Evolutionary conservation across 2,797 vertebrate species (phyloP).

Genomic region (Odontamblyopus rebecca): DNA sequence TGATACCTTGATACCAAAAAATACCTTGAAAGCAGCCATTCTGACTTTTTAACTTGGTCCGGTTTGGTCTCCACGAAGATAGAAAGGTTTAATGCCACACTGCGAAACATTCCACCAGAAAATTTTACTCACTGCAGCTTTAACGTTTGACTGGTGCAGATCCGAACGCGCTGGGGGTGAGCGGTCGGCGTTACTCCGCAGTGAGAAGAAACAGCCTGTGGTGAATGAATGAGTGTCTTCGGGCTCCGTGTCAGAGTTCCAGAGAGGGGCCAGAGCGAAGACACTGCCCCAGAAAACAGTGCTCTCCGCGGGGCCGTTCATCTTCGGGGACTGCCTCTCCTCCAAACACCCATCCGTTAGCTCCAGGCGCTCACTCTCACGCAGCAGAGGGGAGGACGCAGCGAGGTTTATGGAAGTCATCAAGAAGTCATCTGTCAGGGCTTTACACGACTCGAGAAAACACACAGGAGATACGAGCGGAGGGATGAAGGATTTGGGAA

Average conservation of each 20-base stretch:
- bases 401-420: slow-evolving; percentile 8
- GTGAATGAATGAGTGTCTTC: not conserved
- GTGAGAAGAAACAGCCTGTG: slow-evolving; percentile 2
- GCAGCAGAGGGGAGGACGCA: not conserved
- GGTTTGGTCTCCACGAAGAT: no score
- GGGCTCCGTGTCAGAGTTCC: not conserved
- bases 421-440: slow-evolving; percentile 4
- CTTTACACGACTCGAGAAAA: not conserved
- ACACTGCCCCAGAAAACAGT: not conserved
- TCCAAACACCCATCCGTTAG: not conserved
- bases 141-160: not conserved
- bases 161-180: not conserved
- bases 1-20: no score
- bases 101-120: no score
- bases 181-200: not conserved
- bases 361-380: not conserved
- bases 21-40: no score
- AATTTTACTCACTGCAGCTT: no score
- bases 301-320: not conserved
- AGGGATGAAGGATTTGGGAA: no score
- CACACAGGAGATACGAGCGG: not conserved
- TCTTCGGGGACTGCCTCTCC: slow-evolving; percentile 4
- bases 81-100: no score
- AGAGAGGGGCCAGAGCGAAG: not conserved
- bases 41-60: no score